Conservation (phyloP, 2,888 invertebrate species). For the Rhagonycha fulva region DNA sequence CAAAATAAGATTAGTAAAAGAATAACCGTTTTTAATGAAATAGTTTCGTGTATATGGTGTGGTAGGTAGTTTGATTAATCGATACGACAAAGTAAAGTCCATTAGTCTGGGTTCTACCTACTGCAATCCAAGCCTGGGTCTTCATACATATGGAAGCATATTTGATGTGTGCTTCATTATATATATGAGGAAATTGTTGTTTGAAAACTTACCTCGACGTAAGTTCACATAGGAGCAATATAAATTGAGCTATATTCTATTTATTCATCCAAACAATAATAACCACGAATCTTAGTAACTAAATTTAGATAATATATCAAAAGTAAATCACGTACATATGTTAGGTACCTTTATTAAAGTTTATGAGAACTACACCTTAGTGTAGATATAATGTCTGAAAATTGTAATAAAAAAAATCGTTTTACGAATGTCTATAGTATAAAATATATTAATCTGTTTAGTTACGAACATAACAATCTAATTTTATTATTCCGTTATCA, state of each 20-base stretch:
- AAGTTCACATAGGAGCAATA: background rate
- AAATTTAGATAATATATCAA: background rate
- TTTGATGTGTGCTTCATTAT: slow-evolving; percentile 31
- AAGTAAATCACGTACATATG: background rate
- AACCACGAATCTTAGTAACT: background rate
- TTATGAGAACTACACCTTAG: too few species aligned
- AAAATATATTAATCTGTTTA: background rate
- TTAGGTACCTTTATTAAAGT: background rate
- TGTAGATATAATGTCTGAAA: background rate
- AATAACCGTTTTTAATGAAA: background rate
- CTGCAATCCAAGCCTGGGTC: slow-evolving; percentile 28
- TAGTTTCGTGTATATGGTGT: background rate
- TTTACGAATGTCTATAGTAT: background rate
- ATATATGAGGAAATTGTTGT: slow-evolving; percentile 31
- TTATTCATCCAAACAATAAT: background rate
- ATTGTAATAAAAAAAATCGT: background rate
- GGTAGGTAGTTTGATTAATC: slow-evolving; percentile 26
- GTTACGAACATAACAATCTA: background rate
- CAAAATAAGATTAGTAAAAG: background rate
- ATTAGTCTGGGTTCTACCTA: slow-evolving; percentile 32
- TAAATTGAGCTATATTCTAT: background rate
- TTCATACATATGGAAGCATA: slow-evolving; percentile 36
- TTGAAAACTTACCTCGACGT: slow-evolving; percentile 19
- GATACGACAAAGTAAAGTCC: slow-evolving; percentile 30
- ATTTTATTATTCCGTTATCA: background rate